Base-by-base conservation (phyloP, 2,113 vertebrate species). In the Ptyas mucosa region DNA sequence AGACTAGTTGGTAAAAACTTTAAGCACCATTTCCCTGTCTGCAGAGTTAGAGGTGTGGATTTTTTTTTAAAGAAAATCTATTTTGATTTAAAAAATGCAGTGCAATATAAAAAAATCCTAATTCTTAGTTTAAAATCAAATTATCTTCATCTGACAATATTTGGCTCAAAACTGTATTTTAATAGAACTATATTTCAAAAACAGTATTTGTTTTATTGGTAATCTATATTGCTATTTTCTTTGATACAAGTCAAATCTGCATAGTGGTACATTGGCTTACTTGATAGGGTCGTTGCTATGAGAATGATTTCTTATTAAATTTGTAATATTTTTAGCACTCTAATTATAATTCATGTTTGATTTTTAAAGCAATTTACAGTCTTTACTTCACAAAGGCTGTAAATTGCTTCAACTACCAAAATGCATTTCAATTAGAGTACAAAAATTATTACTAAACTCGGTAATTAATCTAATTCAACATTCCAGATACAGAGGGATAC, bases 61-160 rank as follows among this genome's bases (percentile, higher is more conserved):
- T 29, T 49, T n/a, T 23, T n/a, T 23, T 21, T 1, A 75, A 39
- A 69, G 29, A 69, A 69, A 69, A 39, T 43, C 14, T 58, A 12
- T 57, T 43, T n/a, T 61, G 14, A 89, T 12, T 29, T 61, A 20
- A 64, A 89, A 89, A 89, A 39, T 58, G 10, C 20, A 57, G 29
- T 39, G 46, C 7, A 49, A n/a, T 61, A 89, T 29, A 64, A 49
- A 53, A 53, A 75, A 2, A 90, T 29, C 52, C 89, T 89, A 81
- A 57, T 29, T 18, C 87, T 91, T 52, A 54, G 93, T 87, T 39
- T 57, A 2, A 93, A 15, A 92, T 93, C 15, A 21, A 1, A 29
- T 95, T 89, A 11, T 2, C 91, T 92, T 90, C 21, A 24, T 8
- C 64, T 39, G 91, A 10, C 85, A 88, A 95, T 94, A 87, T 20